Evolutionary conservation across 2,797 vertebrate species (phyloP), one percentile per base, ranked within the genome.

Genomic region (Gymnodraco acuticeps): DNA sequence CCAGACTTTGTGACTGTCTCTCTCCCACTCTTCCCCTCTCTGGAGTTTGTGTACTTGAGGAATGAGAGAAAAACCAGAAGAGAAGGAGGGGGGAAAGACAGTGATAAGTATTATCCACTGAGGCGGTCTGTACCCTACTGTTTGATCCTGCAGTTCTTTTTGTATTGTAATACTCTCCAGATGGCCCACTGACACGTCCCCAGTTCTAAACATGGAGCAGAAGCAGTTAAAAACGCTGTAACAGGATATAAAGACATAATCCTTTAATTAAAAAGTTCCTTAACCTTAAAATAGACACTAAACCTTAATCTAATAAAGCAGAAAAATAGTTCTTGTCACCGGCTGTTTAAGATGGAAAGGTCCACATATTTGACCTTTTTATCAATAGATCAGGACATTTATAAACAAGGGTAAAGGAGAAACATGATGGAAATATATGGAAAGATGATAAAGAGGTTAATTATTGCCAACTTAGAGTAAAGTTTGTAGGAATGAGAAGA

Each of bases 181-280:
- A 92, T 92, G 91, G 80, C 31, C 27, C 10, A 23, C 54, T 81
- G 91, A 93, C 89, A 93, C 86, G 80, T 92, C 86, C 67, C 80
- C 88, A 89, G 19, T 67, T 79, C 53, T 63, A 41, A 27, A 67
- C 43, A 74, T 47, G 62, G n/a, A 73, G 52, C 53, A 64, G 20
- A 73, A 61, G 46, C 53, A 76, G 52, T 13, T 68, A 20, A 62
- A 64, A 9, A 16, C 43, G 16, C 33, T 70, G 7, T 19, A 14
- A 62, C 31, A 27, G 31, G 13, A 61, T 59, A 19, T 60, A 11
- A n/a, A 14, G 11, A 45, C 1, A 3, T 50, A 3, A 72, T 41
- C 15, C 17, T 20, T 3, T 47, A 13, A 38, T 14, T 43, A 4
- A 15, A 42, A 23, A 41, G 3, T 11, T 47, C 3, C 41, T 42